Conservation (phyloP, 2,113 vertebrate genomes). For the Nothobranchius furzeri region DNA sequence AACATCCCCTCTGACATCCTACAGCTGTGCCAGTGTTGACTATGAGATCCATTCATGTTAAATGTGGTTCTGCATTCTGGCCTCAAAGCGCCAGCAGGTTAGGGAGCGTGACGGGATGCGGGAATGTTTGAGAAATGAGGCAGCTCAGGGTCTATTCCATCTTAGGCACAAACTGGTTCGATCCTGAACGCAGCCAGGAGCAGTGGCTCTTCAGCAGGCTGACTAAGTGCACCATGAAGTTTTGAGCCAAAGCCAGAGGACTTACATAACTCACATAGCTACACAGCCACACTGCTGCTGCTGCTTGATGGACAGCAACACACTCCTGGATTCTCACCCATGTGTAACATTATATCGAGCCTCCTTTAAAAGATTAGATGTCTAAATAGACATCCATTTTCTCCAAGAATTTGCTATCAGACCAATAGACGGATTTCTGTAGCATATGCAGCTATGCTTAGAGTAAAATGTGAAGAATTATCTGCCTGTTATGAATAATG, state of each 20-base stretch:
- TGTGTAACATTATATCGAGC: slow-evolving; percentile 48
- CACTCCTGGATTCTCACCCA: slow-evolving; percentile 23
- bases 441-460: background rate
- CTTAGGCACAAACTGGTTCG: slow-evolving; percentile 6
- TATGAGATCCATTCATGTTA: no score
- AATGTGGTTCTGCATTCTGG: background rate
- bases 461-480: background rate
- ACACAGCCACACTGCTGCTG: slow-evolving; percentile 39
- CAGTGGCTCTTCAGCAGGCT: background rate
- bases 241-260: slow-evolving; percentile 6
- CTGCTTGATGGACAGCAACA: slow-evolving; percentile 62
- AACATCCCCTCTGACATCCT: no score
- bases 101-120: background rate
- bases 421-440: background rate
- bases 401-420: slow-evolving; percentile 14
- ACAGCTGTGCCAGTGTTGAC: no score
- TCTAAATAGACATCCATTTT: slow-evolving; percentile 14
- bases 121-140: background rate
- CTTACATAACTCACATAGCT: slow-evolving; percentile 47
- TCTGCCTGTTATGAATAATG: background rate
- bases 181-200: slow-evolving; percentile 17
- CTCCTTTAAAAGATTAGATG: slow-evolving; percentile 23
- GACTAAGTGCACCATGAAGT: slow-evolving; percentile 17
- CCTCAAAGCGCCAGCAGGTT: background rate
- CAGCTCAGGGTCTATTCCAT: background rate